Evolutionary conservation across 1,140 invertebrate species (phyloP), one percentile per base, ranked within the genome.

Genomic region (Camponotus pennsylvanicus): DNA sequence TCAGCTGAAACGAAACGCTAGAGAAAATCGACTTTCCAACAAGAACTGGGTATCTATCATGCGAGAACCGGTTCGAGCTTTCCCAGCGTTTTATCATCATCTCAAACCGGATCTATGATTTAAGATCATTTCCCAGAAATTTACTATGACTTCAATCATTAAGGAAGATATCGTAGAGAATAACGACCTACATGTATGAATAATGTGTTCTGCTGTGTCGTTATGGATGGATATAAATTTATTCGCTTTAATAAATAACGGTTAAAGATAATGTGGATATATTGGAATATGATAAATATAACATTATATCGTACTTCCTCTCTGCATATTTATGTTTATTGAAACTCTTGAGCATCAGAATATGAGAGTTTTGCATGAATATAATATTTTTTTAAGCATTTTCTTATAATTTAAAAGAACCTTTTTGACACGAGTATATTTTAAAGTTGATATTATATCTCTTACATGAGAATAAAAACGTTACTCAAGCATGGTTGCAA

Each of bases 91-190:
- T 83, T 83, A 73, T 83, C 69, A 42, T 83, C 40, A 73, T 73
- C 55, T 83, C 40, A 61, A 83, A 83, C 69, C 79, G 79, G 79
- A 70, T 83, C 79, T 83, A 83, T 73, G 79, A 83, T 83, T 83
- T 83, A 73, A 83, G 57, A 61, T 73, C 69, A 45, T 83, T 83
- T 83, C 79, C 79, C 40, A 73, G 79, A 83, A 83, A 27, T 75
- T 59, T 73, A 73, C 69, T 21, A 70, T 49, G 52, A 73, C 40
- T 70, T 73, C 34, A 9, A 70, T 42, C 34, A 82, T 83, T 83
- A 83, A 57, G 40, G 27, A 27, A 83, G 70, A 71, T 61, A 70
- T 64, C 52, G 55, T 21, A 34, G 55, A 42, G 59, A 87, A 85
- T 78, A n/a, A n/a, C 13, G n/a, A 55, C 9, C n/a, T 79, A 21